These are phyloP conservation scores for Zeugodacus cucurbitae DNA, from an alignment of 1,140 invertebrate species.

Conservation along the genomic window DNA sequence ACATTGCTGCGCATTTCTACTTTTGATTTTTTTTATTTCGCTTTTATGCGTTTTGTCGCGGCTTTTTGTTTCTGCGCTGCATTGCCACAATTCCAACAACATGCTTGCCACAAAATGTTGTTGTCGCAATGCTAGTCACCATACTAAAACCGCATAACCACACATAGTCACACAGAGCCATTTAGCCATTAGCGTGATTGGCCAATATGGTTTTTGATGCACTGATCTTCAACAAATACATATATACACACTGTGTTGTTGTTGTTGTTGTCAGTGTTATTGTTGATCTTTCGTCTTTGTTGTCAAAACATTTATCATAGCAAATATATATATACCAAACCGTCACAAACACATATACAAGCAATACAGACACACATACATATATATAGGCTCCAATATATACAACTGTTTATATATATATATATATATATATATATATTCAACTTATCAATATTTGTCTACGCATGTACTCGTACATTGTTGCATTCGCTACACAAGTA, in stretches of 20 bases:
- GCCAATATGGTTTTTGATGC: conserved; percentile 28
- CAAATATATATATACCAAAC: too few relatives aligned
- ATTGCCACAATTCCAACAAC: conserved; percentile 34
- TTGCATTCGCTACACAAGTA: not conserved
- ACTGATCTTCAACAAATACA: not conserved
- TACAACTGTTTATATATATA: not conserved
- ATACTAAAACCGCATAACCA: conserved; percentile 8
- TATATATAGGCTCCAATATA: not conserved
- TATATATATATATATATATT: not conserved
- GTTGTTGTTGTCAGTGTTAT: too few relatives aligned
- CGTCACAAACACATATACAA: not conserved
- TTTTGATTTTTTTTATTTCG: conserved; percentile 28
- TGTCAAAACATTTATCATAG: conserved; percentile 9
- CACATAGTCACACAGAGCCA: not conserved
- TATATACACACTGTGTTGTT: not conserved
- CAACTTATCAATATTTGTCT: too few relatives aligned
- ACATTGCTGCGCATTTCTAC: conserved; percentile 26
- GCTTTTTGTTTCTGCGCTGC: not conserved
- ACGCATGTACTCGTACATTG: too few relatives aligned
- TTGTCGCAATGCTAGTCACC: not conserved
- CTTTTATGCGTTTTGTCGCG: not conserved
- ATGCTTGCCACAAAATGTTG: not conserved
- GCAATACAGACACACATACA: not conserved
- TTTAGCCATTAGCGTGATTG: conserved; percentile 26
- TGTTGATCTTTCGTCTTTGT: not conserved